These are phyloP conservation scores for Amphibalanus amphitrite DNA, from an alignment of 1,140 invertebrate genomes.

Conservation along the genomic window DNA sequence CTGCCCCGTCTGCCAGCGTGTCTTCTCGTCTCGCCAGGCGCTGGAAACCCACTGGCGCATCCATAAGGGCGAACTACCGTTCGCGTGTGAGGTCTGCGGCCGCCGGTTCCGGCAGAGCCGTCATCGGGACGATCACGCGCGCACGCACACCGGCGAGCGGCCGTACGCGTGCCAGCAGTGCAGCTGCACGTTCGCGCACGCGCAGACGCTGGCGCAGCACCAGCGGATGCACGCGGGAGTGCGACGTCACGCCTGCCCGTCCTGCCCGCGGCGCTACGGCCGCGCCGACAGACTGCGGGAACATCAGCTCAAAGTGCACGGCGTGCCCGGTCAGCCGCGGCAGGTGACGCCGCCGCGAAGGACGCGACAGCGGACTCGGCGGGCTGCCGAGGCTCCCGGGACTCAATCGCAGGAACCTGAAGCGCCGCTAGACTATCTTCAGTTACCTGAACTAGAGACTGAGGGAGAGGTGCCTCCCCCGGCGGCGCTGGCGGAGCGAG, in stretches of 20 bases:
- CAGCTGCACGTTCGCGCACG: conserved; percentile 17
- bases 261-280: conserved; percentile 8
- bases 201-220: conserved; percentile 18
- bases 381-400: too few species aligned
- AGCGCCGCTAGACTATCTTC: neutral
- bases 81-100: conserved; percentile 18
- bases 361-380: neutral
- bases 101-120: conserved; percentile 20
- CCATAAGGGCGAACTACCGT: conserved; percentile 25
- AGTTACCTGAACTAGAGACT: too few species aligned
- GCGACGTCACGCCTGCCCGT: conserved; percentile 19
- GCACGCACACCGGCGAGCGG: conserved; percentile 21
- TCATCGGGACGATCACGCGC: conserved; percentile 21
- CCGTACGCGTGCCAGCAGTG: conserved; percentile 20
- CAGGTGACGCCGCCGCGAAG: too few species aligned
- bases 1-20: neutral
- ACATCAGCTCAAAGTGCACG: neutral
- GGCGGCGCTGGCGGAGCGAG: too few species aligned
- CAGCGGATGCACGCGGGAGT: conserved; percentile 19
- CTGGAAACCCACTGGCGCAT: conserved; percentile 11
- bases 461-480: too few species aligned
- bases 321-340: too few species aligned
- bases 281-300: neutral
- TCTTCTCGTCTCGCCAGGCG: neutral
- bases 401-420: neutral